Evolutionary conservation across 30 jellyfish, hydroid and myxozoan species (phyloP).

Genomic region (Chrysaora quinquecirrha): DNA sequence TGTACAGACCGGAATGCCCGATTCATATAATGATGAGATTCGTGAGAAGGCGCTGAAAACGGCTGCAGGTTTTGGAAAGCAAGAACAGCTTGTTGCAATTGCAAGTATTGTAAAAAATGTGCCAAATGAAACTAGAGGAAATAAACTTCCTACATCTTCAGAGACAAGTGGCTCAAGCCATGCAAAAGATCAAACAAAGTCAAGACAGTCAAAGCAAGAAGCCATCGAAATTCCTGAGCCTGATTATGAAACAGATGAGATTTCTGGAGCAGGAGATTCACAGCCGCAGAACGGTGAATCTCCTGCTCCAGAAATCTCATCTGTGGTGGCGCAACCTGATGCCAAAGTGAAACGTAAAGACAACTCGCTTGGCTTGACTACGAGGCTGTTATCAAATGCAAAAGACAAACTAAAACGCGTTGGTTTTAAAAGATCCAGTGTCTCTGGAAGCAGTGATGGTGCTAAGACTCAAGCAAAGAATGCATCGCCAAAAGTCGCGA

Average conservation of each 20-base stretch:
- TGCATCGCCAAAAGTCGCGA: slow-evolving; percentile 39
- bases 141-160: too few relatives aligned
- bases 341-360: slow-evolving; percentile 24
- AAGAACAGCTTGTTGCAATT: too few relatives aligned
- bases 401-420: slow-evolving; percentile 51
- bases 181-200: slow-evolving; percentile 52
- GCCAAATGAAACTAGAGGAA: too few relatives aligned
- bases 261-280: not conserved
- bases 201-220: slow-evolving; percentile 17
- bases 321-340: slow-evolving; percentile 6
- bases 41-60: too few relatives aligned
- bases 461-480: slow-evolving; percentile 15
- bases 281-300: not conserved
- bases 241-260: slow-evolving; percentile 35
- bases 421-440: slow-evolving; percentile 47
- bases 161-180: too few relatives aligned
- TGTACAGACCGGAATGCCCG: too few relatives aligned
- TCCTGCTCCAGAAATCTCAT: not conserved
- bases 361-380: slow-evolving; percentile 47
- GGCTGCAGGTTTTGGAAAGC: too few relatives aligned
- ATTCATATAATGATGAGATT: too few relatives aligned
- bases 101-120: too few relatives aligned
- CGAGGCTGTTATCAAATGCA: slow-evolving; percentile 46
- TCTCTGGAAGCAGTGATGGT: not conserved
- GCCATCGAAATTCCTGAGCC: slow-evolving; percentile 50